Evolutionary conservation across 2,113 vertebrate species (phyloP), one percentile per base, ranked within the genome.

Genomic region (Puma concolor): DNA sequence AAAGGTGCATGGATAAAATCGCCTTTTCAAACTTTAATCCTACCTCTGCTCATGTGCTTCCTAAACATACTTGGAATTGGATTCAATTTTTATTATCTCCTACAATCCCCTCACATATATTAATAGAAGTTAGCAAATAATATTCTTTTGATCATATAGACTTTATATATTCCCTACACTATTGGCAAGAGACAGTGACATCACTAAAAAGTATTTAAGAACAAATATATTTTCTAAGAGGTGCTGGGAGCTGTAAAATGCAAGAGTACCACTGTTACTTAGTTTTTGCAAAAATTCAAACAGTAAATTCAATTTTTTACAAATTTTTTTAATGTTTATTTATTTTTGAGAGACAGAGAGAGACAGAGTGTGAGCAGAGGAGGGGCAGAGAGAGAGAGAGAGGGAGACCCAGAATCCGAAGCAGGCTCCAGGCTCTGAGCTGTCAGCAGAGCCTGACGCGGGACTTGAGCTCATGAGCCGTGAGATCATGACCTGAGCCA

Each of bases 261-360:
- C 19, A 81, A 91, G 76, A 91, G 36, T 13, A 25, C 3, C 23
- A 64, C 14, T n/a, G 19, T 54, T 80, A 52, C 25, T 85, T 44
- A 48, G 41, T 54, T 67, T 93, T 64, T 90, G n/a, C 25, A 89
- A 93, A 87, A 95, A 69, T 33, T 94, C 79, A 79, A 97, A 79
- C 23, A 88, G 72, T 48, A 57, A 84, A 87, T 84, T 94, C 54
- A 88, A 57, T 36, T 95, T 92, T 72, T 60, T 23, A 60, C 57
- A 60, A 60, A 9, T 9, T 23, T 23, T 60, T 60, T 60, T 23
- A 23, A 60, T 57, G 54, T 57, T 23, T 60, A 60, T 60, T 60
- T 60, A 60, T 60, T 60, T 60, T 60, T 60, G 57, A 60, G 57
- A 60, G 57, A 23, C 54, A 57, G 54, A 57, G 54, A 57, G 16